phyloP scores from a whole-genome alignment of 2,113 vertebrate species.

The Alouatta palliata region DNA sequence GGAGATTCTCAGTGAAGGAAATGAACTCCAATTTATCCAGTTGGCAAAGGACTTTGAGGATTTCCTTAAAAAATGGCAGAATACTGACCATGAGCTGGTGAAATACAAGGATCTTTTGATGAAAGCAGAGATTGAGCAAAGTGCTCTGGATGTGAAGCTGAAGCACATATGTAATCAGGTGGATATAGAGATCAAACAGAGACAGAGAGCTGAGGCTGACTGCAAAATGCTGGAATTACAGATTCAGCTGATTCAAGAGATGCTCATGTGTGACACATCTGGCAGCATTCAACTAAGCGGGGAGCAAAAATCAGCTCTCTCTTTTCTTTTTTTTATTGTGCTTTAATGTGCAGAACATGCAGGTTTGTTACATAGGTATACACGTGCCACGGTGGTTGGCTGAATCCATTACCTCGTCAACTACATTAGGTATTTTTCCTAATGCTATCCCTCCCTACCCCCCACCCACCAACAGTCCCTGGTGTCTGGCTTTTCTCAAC shows the following conservation, averaged over 20 bases:
- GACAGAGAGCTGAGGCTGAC: constrained; percentile 94
- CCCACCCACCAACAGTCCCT: no score
- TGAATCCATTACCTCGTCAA: no score
- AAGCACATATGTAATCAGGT: constrained; percentile 99
- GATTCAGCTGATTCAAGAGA: constrained; percentile 95
- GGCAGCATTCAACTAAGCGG: constrained; percentile 96
- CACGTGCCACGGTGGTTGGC: no score
- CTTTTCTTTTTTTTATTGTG: no score
- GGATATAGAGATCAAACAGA: constrained; percentile 95
- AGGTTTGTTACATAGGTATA: no score
- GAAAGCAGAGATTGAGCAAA: constrained; percentile 91
- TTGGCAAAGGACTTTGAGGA: constrained; percentile 94
- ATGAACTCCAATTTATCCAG: constrained; percentile 94
- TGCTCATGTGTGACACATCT: constrained; percentile 94
- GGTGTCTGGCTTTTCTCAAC: constrained; percentile 91
- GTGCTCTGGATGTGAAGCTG: constrained; percentile 94
- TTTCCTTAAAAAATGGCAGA: constrained; percentile 89
- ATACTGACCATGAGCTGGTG: constrained; percentile 88
- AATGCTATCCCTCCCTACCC: no score
- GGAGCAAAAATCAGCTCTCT: constrained; percentile 92
- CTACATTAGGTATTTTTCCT: no score
- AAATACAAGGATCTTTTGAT: constrained; percentile 91
- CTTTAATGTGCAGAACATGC: no score
- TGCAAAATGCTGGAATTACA: constrained; percentile 96
- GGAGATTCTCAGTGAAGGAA: constrained; percentile 91